phyloP scores from a whole-genome alignment of 2,888 invertebrate genomes.

The Eretmocerus hayati region DNA sequence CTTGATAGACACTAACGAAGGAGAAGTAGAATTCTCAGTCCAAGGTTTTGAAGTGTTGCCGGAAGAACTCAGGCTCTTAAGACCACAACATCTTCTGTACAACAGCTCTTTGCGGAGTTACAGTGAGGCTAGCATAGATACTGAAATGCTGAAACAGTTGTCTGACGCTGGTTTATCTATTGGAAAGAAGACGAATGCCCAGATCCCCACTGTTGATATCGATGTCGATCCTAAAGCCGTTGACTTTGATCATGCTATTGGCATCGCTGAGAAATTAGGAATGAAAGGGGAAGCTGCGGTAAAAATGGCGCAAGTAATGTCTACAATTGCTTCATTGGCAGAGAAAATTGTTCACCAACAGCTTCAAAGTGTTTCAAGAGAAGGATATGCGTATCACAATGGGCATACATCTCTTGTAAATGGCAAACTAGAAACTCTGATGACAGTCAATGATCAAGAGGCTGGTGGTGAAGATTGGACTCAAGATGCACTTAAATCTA shows the following conservation, averaged over 20 bases:
- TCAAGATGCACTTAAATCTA: constrained; percentile 33
- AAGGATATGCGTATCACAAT: not conserved
- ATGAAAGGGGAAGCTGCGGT: constrained; percentile 43
- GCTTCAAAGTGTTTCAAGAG: not conserved
- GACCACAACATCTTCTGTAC: constrained; percentile 42
- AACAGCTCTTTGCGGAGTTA: constrained; percentile 38
- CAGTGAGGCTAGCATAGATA: constrained; percentile 59
- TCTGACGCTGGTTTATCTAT: constrained; percentile 65
- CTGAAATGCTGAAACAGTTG: constrained; percentile 58
- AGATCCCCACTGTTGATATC: constrained; percentile 58
- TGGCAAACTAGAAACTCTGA: constrained; percentile 1
- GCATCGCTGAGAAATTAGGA: constrained; percentile 41
- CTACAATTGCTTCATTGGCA: constrained; percentile 41
- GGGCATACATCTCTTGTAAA: constrained; percentile 4
- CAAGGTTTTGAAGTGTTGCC: constrained; percentile 59
- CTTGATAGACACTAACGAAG: constrained; percentile 59
- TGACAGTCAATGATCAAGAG: constrained; percentile 16
- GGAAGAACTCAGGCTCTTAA: constrained; percentile 46
- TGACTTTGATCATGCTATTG: constrained; percentile 39
- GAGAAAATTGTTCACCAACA: constrained; percentile 35
- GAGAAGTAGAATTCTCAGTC: constrained; percentile 60
- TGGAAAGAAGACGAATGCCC: constrained; percentile 55
- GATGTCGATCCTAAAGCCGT: constrained; percentile 44
- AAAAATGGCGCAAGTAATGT: constrained; percentile 47
- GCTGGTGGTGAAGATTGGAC: constrained; percentile 23